A percentile compares a stretch with the other conserved stretches of the same genome.
phyloP scores from a whole-genome alignment of 2,113 vertebrate genomes.

The Halichoerus grypus region DNA sequence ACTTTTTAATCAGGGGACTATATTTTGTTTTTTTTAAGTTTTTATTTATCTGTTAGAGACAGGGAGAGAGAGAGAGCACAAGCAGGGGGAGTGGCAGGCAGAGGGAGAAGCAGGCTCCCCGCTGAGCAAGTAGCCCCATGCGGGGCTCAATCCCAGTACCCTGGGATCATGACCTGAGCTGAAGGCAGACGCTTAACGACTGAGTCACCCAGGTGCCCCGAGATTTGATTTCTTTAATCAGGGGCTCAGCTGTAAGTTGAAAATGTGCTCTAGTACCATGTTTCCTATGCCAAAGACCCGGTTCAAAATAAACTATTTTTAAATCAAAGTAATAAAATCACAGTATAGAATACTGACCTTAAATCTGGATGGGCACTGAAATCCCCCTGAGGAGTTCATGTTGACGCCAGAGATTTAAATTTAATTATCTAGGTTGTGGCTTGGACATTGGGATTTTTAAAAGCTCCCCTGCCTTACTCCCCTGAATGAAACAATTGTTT shows the following conservation, averaged over 20 bases:
- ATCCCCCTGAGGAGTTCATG: background rate
- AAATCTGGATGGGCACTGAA: background rate
- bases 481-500: background rate
- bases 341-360: background rate
- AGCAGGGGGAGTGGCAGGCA: too few species aligned
- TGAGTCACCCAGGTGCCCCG: background rate
- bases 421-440: background rate
- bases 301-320: slow-evolving; percentile 44
- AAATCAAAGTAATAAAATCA: slow-evolving; percentile 33
- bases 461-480: background rate
- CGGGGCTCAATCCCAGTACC: background rate
- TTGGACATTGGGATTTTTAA: background rate
- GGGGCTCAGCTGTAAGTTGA: background rate
- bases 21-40: background rate
- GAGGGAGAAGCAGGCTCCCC: background rate
- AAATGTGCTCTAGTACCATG: background rate
- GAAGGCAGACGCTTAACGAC: background rate
- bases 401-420: background rate
- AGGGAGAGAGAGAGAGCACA: background rate
- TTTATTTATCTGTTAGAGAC: background rate
- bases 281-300: background rate
- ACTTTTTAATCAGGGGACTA: slow-evolving; percentile 28
- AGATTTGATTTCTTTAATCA: slow-evolving; percentile 41
- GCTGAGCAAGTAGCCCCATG: background rate
- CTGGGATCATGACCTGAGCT: background rate